A percentile compares a stretch with the other conserved stretches of the same genome.
phyloP scores from a whole-genome alignment of 2,888 invertebrate species.

The Lasioglossum villosulum region DNA sequence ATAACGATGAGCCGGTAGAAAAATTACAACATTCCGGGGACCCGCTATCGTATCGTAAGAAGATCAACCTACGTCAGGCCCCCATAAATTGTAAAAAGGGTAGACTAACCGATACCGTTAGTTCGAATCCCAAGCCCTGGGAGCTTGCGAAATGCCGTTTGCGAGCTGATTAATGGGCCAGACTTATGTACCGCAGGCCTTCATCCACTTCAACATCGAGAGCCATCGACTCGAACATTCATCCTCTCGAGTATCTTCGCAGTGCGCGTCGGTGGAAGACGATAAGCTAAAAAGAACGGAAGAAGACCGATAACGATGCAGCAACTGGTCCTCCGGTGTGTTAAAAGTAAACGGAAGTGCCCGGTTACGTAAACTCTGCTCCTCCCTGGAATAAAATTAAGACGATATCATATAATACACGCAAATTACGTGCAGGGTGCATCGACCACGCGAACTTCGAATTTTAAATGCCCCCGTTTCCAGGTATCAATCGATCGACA shows the following conservation, averaged over 20 bases:
- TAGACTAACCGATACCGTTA: constrained; percentile 58
- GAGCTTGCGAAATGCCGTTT: constrained; percentile 73
- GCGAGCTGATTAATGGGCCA: constrained; percentile 73
- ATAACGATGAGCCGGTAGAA: constrained; percentile 39
- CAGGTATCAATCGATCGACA: constrained; percentile 4
- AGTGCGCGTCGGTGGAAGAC: constrained; percentile 60
- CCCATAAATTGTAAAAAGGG: constrained; percentile 66
- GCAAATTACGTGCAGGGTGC: background rate
- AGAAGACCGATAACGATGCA: constrained; percentile 60
- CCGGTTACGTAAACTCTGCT: background rate
- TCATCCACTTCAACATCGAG: constrained; percentile 72
- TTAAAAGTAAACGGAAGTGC: constrained; percentile 43
- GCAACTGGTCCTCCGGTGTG: constrained; percentile 39
- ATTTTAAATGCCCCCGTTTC: constrained; percentile 7
- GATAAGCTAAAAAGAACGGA: constrained; percentile 61
- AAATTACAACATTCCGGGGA: constrained; percentile 40
- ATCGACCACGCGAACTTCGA: background rate
- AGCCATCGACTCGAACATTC: constrained; percentile 69
- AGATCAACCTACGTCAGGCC: constrained; percentile 56
- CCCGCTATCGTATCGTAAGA: constrained; percentile 56
- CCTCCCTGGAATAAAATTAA: background rate
- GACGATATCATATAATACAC: background rate
- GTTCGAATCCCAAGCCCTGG: constrained; percentile 55
- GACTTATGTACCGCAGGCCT: constrained; percentile 72
- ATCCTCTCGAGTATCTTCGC: constrained; percentile 69